Conservation (phyloP, 2,797 vertebrate species). For the Microctenopoma lineatum region DNA sequence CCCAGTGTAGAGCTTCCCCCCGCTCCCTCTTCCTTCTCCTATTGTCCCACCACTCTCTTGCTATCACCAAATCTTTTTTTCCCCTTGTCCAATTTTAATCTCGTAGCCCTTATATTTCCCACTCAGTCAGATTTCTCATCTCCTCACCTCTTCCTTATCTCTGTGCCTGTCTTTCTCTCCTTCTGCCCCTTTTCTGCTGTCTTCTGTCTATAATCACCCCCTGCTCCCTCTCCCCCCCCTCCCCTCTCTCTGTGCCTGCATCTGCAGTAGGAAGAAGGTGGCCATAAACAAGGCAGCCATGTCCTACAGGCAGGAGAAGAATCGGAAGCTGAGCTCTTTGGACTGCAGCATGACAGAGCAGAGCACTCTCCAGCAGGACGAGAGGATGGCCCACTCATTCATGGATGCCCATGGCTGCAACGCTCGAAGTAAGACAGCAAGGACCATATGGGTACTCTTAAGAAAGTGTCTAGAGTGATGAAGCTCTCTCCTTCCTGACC, state of each 20-base stretch:
- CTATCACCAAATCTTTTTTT: slow-evolving; percentile 59
- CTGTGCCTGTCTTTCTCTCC: slow-evolving; percentile 50
- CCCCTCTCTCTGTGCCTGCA: slow-evolving; percentile 8
- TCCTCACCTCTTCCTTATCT: slow-evolving; percentile 60
- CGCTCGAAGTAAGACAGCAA: slow-evolving; percentile 85
- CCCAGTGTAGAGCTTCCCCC: slow-evolving; percentile 17
- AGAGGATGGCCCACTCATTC: slow-evolving; percentile 89
- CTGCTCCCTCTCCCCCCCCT: slow-evolving; percentile 8
- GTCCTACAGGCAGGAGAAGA: slow-evolving; percentile 93
- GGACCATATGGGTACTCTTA: slow-evolving; percentile 56
- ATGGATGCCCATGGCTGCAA: slow-evolving; percentile 89
- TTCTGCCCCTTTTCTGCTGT: slow-evolving; percentile 38
- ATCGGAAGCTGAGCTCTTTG: slow-evolving; percentile 89
- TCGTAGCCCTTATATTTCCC: slow-evolving; percentile 49
- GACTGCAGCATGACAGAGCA: slow-evolving; percentile 94
- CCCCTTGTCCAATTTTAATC: slow-evolving; percentile 60
- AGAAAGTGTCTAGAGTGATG: slow-evolving; percentile 48
- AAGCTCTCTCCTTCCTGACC: slow-evolving; percentile 44
- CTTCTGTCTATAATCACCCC: slow-evolving; percentile 39
- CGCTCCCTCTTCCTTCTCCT: slow-evolving; percentile 1
- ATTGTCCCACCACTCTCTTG: slow-evolving; percentile 26
- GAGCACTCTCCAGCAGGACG: slow-evolving; percentile 92
- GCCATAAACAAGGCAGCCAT: slow-evolving; percentile 92
- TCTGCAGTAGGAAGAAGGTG: slow-evolving; percentile 88
- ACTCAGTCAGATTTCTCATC: slow-evolving; percentile 65